A percentile compares a stretch with the other conserved stretches of the same genome.
These are phyloP conservation scores for Pachypsylla venusta DNA, from an alignment of 1,140 invertebrate genomes.

Conservation along the genomic window DNA sequence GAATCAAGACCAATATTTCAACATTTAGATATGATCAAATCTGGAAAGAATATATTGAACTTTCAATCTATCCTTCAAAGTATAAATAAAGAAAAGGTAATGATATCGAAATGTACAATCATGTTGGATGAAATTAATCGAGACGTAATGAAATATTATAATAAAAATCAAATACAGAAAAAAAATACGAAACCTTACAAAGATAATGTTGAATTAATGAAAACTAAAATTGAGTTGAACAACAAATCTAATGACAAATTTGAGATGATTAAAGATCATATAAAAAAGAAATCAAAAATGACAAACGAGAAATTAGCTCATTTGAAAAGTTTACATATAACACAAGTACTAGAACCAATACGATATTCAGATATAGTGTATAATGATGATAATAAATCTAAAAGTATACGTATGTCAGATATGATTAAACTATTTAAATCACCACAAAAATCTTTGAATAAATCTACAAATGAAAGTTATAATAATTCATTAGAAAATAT, in stretches of 20 bases:
- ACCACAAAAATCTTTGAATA: not conserved
- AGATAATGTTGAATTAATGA: not conserved
- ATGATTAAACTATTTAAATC: not conserved
- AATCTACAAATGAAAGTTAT: no score
- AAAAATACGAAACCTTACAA: not conserved
- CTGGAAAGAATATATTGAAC: conserved; percentile 3
- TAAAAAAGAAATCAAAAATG: not conserved
- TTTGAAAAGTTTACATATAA: not conserved
- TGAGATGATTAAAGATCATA: not conserved
- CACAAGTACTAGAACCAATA: conserved; percentile 5
- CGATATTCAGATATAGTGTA: not conserved
- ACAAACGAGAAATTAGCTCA: not conserved
- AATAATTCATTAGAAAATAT: no score
- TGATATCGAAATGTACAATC: not conserved
- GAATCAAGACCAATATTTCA: conserved; percentile 3
- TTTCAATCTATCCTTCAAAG: conserved; percentile 4
- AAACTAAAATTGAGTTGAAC: not conserved
- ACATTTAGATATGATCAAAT: not conserved
- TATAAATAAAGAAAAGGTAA: not conserved
- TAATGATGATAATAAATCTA: not conserved
- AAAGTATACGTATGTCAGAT: not conserved
- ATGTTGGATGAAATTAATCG: conserved; percentile 1
- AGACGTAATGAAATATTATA: not conserved
- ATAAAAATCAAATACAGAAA: not conserved
- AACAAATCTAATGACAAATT: not conserved